phyloP scores from a whole-genome alignment of 2,113 vertebrate genomes.

The Pantherophis guttatus region DNA sequence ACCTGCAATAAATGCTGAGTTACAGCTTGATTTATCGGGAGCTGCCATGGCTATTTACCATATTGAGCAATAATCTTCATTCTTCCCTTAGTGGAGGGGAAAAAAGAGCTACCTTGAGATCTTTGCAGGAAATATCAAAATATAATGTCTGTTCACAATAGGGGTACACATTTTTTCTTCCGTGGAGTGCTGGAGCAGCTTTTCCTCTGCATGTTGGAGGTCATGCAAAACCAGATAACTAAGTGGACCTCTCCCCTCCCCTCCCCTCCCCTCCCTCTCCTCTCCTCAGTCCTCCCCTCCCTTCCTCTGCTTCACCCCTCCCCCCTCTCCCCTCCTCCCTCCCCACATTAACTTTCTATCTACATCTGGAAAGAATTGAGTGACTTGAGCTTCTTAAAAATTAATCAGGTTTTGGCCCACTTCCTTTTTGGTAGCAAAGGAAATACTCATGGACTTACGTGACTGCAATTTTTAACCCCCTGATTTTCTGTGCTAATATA shows the following conservation, averaged over 20 bases:
- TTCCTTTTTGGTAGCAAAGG: not conserved
- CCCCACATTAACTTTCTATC: not conserved
- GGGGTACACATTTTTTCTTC: not conserved
- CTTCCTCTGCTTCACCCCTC: too few relatives aligned
- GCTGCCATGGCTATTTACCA: slow-evolving; percentile 56
- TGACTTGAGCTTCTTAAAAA: not conserved
- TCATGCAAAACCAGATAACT: not conserved
- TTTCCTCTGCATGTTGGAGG: not conserved
- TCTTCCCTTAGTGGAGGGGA: slow-evolving; percentile 22
- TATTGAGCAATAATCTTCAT: slow-evolving; percentile 54
- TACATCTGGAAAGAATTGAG: not conserved
- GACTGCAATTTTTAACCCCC: not conserved
- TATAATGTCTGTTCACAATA: slow-evolving; percentile 50
- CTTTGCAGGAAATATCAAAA: slow-evolving; percentile 57
- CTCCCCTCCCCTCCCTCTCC: not conserved
- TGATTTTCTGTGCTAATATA: slow-evolving; percentile 21
- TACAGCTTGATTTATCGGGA: slow-evolving; percentile 61
- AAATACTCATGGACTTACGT: not conserved
- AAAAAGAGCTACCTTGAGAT: slow-evolving; percentile 20
- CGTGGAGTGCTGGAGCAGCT: not conserved
- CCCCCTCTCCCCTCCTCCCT: not conserved
- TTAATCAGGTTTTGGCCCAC: not conserved
- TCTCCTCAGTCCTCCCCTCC: not conserved
- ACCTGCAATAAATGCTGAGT: slow-evolving; percentile 64
- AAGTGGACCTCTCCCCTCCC: not conserved